Conservation (phyloP, 2,888 invertebrate species). For the Ceriagrion tenellum region DNA sequence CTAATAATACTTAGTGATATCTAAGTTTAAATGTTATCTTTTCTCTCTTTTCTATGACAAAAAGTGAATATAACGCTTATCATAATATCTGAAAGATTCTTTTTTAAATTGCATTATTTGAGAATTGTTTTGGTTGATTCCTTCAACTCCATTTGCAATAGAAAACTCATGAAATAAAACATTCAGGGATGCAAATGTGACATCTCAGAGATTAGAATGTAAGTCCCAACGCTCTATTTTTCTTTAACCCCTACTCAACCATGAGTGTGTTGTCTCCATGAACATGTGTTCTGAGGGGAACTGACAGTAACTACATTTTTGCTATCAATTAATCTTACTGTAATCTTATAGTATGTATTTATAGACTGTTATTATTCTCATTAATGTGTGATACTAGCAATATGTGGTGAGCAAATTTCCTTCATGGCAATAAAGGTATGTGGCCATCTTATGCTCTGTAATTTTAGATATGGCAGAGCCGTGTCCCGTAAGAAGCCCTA, state of each 20-base stretch:
- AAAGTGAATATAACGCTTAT: not conserved
- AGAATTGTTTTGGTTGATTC: not conserved
- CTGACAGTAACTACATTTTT: not conserved
- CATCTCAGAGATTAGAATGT: not conserved
- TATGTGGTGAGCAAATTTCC: slow-evolving; percentile 52
- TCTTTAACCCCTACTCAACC: not conserved
- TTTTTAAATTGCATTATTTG: not conserved
- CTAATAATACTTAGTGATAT: not conserved
- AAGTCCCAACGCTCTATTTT: not conserved
- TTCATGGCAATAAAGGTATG: slow-evolving; percentile 55
- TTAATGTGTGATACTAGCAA: slow-evolving; percentile 20
- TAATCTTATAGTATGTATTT: slow-evolving; percentile 11
- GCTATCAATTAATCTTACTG: slow-evolving; percentile 12
- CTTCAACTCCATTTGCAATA: not conserved
- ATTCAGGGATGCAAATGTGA: not conserved
- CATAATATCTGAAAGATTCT: not conserved
- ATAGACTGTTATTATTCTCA: slow-evolving; percentile 19
- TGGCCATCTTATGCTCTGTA: slow-evolving; percentile 52
- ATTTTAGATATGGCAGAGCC: slow-evolving; percentile 56
- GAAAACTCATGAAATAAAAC: not conserved
- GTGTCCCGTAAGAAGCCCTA: slow-evolving; percentile 55
- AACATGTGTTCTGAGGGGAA: slow-evolving; percentile 38
- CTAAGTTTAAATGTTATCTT: not conserved
- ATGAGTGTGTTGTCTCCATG: not conserved
- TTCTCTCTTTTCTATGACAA: not conserved